Evolutionary conservation across 1,140 invertebrate species (phyloP), one percentile per base, ranked within the genome.

Genomic region (Euura lappo): DNA sequence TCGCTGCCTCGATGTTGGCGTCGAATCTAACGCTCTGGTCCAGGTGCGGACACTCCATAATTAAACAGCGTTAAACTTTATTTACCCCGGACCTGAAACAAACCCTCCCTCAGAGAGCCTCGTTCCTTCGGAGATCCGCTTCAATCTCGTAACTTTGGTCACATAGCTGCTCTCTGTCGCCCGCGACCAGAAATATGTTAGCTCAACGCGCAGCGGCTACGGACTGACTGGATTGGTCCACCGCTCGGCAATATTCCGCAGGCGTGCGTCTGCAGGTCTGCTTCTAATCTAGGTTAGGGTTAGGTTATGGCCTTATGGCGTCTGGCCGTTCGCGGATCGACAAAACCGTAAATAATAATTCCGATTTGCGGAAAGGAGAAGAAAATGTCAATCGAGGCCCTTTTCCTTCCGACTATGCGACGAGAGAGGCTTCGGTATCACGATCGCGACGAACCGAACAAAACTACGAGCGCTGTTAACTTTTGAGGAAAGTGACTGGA

Each of bases 41-140:
- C 77, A 91, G 88, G 86, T 91, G 90, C 80, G 89, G 86, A 85
- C 90, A 91, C 88, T 90, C 90, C 90, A 91, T 91, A 85, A 85
- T 85, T 78, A 28, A 28, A 68, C 76, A 77, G 51, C 8, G 51
- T 8, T 60, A 11, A 11, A 28, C 8, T 60, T 60, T 60, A n/a
- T 60, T 60, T 60, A 11, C 51, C 51, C 13, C 51, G 51, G 51
- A 60, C 51, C 51, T 60, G 10, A 28, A 28, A 28, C n/a, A 11
- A 8, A 8, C 51, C 51, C 51, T 60, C 51, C 8, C 51, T 60
- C 8, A 5, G 13, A 60, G 51, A n/a, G 8, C 51, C 13, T 60
- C 8, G 8, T 60, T 8, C 51, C 8, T 60, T 60, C 51, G 6
- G 51, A 60, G 51, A 60, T 60, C 10, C 51, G 13, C 51, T 60